Base-by-base conservation (phyloP, 2,888 invertebrate species). In the Cheilosia vernalis region DNA sequence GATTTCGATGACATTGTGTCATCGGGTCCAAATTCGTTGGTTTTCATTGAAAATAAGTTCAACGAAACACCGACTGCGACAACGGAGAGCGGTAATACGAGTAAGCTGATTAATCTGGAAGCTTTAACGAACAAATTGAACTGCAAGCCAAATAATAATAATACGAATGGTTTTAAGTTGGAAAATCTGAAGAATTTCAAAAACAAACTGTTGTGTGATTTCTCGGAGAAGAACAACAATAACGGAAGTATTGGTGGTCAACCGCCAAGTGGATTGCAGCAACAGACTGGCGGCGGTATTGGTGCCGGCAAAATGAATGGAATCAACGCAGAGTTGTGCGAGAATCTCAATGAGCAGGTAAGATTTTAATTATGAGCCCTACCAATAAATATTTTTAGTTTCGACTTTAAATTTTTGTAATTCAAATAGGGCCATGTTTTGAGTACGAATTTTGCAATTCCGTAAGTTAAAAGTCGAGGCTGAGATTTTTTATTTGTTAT, bases 301-400 rank as follows among this genome's bases (percentile, higher is more conserved):
- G 86, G 74, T 61, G 89, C 61, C 64, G 89, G 89, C 82, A 91
- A 91, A 90, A 92, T 92, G 91, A 91, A 90, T 87, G 92, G 91
- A 61, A 88, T 92, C 63, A 91, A 90, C 80, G 91, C 92, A 42
- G 92, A 92, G 74, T 89, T 92, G 79, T 92, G 92, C 88, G 92
- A 92, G 81, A 92, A 91, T 89, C 89, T 92, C 53, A 91, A 91
- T 80, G 92, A 92, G 89, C 92, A 92, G 92, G 92, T 92, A 91
- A 90, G 91, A 27, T 7, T 47, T 24, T 7, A 17, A 15, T 44
- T 21, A 42, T 15, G 4, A 42, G 13, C 15, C 42, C n/a, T 6
- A 10, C 10, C 33, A 10, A 33, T 33, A 33, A 9, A 27, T 6
- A 27, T 27, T 27, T 27, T 27, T 6, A 27, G 27, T 27, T 27